phyloP scores from a whole-genome alignment of 1,140 invertebrate genomes.

The Drosophila pectinifera region DNA sequence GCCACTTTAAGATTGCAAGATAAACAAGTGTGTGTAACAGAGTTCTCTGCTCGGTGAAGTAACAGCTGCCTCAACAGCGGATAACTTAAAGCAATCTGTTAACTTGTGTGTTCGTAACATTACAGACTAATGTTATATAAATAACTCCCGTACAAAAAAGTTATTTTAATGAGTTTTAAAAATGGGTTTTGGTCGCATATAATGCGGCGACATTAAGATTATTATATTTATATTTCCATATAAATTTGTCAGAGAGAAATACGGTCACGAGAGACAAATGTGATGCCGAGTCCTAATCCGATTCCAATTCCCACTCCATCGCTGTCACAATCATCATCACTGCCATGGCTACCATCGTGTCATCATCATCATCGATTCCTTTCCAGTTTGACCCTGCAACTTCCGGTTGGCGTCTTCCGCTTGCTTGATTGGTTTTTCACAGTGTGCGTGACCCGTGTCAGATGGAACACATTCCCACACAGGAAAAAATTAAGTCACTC shows the following conservation, averaged over 20 bases:
- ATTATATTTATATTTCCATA: conserved; percentile 56
- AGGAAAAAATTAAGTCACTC: neutral
- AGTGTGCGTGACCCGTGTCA: conserved; percentile 43
- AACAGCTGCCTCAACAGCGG: too few relatives aligned
- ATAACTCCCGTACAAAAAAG: too few relatives aligned
- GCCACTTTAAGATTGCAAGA: too few relatives aligned
- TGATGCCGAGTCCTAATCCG: neutral
- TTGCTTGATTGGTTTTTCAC: conserved; percentile 40
- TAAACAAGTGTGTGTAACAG: too few relatives aligned
- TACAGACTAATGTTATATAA: too few relatives aligned
- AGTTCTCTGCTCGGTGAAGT: too few relatives aligned
- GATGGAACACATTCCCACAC: neutral
- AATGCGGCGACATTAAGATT: conserved; percentile 43
- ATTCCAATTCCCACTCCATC: neutral
- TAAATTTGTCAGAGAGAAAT: conserved; percentile 71
- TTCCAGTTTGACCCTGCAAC: conserved; percentile 47
- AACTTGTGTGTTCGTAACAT: too few relatives aligned
- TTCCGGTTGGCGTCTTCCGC: conserved; percentile 48
- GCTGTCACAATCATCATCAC: conserved; percentile 16
- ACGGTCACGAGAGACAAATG: conserved; percentile 19
- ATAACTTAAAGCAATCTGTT: too few relatives aligned
- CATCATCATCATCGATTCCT: conserved; percentile 21
- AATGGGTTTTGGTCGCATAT: too few relatives aligned
- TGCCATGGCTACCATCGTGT: neutral
- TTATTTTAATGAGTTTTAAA: too few relatives aligned